Conservation (phyloP, 2,113 vertebrate genomes). For the Chamaea fasciata region DNA sequence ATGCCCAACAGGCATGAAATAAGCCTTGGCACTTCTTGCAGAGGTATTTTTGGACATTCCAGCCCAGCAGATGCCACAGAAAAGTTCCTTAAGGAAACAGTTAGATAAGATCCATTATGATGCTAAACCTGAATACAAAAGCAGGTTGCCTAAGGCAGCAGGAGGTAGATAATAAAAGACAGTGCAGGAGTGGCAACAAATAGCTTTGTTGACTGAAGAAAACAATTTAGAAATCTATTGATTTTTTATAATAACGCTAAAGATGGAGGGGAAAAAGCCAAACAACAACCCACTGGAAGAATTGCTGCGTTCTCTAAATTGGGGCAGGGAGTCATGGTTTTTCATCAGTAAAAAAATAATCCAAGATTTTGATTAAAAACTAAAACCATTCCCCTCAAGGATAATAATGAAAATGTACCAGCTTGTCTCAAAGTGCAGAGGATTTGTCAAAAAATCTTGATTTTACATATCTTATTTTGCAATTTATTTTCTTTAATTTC, state of each 20-base stretch:
- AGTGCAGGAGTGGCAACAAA: not conserved
- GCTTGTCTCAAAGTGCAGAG: not conserved
- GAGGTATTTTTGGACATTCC: not conserved
- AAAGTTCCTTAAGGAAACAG: not conserved
- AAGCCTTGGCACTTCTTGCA: not conserved
- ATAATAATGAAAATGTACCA: not conserved
- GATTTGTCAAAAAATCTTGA: not conserved
- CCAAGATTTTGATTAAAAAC: not conserved
- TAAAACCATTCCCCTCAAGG: not conserved
- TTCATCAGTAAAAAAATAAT: not conserved
- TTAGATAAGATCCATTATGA: constrained; percentile 1
- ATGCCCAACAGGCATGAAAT: not conserved
- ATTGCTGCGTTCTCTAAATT: not conserved
- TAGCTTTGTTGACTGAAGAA: not conserved
- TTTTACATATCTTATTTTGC: not conserved
- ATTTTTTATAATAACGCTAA: not conserved
- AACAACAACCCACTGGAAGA: not conserved
- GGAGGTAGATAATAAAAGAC: not conserved
- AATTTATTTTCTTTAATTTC: not conserved
- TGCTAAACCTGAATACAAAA: constrained; percentile 9
- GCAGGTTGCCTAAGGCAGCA: not conserved
- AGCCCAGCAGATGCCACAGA: not conserved
- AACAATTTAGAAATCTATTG: not conserved
- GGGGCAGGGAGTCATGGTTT: not conserved
- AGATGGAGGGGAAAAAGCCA: rapidly evolving